These are phyloP conservation scores for Xanthorhoe designata DNA, from an alignment of 2,888 invertebrate genomes.

Conservation along the genomic window DNA sequence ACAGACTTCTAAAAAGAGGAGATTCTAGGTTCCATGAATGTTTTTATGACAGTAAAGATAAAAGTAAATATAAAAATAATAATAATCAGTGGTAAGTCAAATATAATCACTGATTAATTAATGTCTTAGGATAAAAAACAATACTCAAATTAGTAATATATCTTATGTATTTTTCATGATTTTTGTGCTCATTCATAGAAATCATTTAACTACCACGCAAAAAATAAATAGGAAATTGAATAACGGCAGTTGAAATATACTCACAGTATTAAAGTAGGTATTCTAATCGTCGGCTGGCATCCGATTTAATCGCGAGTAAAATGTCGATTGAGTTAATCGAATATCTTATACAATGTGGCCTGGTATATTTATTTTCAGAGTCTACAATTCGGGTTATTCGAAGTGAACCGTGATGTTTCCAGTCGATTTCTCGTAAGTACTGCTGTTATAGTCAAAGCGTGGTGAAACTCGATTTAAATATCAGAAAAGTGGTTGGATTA, in stretches of 20 bases:
- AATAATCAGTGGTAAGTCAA: too few species aligned
- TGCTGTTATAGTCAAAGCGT: slow-evolving; percentile 81
- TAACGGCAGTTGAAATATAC: neutral
- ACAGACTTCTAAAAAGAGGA: too few species aligned
- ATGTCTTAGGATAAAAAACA: too few species aligned
- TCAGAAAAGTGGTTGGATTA: slow-evolving; percentile 83
- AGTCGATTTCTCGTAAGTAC: slow-evolving; percentile 80
- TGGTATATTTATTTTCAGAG: slow-evolving; percentile 29
- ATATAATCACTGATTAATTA: too few species aligned
- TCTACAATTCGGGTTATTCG: slow-evolving; percentile 77
- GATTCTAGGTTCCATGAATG: too few species aligned
- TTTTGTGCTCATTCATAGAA: too few species aligned
- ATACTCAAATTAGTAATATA: too few species aligned
- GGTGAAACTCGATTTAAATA: slow-evolving; percentile 83
- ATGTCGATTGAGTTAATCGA: slow-evolving; percentile 1
- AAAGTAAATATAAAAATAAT: too few species aligned
- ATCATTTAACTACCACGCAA: too few species aligned
- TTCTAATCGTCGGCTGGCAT: neutral
- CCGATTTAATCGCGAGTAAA: neutral
- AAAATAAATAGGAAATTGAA: too few species aligned
- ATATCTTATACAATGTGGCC: slow-evolving; percentile 12
- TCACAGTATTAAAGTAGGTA: neutral
- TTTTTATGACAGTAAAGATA: too few species aligned
- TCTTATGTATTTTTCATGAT: too few species aligned
- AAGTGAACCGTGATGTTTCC: slow-evolving; percentile 79